Base-by-base conservation (phyloP, 1,140 invertebrate genomes). In the Drosophila leontia region DNA sequence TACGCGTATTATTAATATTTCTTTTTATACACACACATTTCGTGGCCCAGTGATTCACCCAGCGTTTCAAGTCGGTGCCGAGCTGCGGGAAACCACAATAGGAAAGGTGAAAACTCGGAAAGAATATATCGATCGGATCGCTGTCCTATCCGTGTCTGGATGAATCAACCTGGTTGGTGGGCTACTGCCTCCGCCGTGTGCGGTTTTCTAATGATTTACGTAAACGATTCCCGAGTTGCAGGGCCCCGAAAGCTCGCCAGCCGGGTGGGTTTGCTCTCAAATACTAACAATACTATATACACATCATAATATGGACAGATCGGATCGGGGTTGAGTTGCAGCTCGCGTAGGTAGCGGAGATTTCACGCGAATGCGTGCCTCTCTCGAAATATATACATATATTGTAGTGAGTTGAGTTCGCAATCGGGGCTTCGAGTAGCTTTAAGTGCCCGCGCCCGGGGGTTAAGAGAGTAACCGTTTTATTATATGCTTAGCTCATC, bases 381-480 rank as follows among this genome's bases (percentile, higher is more conserved):
- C 69, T 82, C 78, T 72, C 53, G 44, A 48, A 57, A 44, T 69
- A 39, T 34, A 45, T 19, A 39, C 17, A 45, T 19, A 7, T 48
- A 48, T n/a, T 17, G 29, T 19, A 53, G 29, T 53, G 0, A 13
- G n/a, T 13, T 23, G 51, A 63, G 63, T 71, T 62, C 55, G 62
- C 60, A 67, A 45, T 62, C 42, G 77, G 51, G 70, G 80, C 70
- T 13, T 62, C 23, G 23, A 74, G 64, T 78, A 45, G 80, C 62
- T 80, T 83, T 75, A 80, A 88, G 84, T 88, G 65, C 83, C 65
- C 48, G 15, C 42, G 32, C 42, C 72, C 19, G 39, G 75, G 85
- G 85, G 84, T 87, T 87, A 88, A 88, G 74, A 71, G 59, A 69
- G 61, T 68, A 79, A 61, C 55, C 60, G 39, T 61, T 84, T 88